Evolutionary conservation across 2,113 vertebrate genomes (phyloP).

Genomic region (Chrysemys picta): DNA sequence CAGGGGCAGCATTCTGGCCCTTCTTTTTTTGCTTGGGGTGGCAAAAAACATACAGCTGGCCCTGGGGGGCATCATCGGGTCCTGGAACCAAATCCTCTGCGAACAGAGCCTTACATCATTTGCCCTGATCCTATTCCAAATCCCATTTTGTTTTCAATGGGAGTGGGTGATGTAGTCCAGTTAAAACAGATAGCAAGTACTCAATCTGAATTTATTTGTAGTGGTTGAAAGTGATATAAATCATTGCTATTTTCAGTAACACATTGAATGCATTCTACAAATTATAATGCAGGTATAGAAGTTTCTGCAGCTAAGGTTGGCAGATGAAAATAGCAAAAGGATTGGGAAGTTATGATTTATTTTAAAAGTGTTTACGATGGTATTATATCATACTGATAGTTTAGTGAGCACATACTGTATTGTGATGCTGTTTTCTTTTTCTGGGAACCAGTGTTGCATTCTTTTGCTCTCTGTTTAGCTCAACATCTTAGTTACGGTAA

Average conservation of each 20-base stretch:
- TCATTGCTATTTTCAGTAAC: not conserved
- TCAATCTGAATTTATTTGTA: slow-evolving; percentile 16
- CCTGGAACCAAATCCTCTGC: not conserved
- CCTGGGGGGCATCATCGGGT: not conserved
- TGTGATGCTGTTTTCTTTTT: slow-evolving; percentile 13
- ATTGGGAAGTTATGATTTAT: slow-evolving; percentile 68
- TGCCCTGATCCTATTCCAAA: not conserved
- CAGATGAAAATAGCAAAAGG: slow-evolving; percentile 27
- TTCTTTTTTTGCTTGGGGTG: too few relatives aligned
- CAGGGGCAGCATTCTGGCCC: too few relatives aligned
- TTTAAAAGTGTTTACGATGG: slow-evolving; percentile 69
- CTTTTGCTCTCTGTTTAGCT: slow-evolving; percentile 24
- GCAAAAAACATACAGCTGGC: too few relatives aligned
- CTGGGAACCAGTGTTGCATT: not conserved
- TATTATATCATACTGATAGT: slow-evolving; percentile 53
- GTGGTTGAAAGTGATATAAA: slow-evolving; percentile 28
- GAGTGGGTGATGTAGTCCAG: not conserved
- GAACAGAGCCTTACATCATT: not conserved
- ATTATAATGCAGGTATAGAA: slow-evolving; percentile 34
- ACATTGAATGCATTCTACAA: slow-evolving; percentile 37
- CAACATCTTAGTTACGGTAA: slow-evolving; percentile 1
- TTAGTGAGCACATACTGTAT: slow-evolving; percentile 18
- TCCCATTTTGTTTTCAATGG: slow-evolving; percentile 14
- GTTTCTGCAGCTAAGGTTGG: not conserved
- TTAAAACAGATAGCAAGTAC: not conserved